Base-by-base conservation (phyloP, 1,140 invertebrate species). In the Danaus melanippus region DNA sequence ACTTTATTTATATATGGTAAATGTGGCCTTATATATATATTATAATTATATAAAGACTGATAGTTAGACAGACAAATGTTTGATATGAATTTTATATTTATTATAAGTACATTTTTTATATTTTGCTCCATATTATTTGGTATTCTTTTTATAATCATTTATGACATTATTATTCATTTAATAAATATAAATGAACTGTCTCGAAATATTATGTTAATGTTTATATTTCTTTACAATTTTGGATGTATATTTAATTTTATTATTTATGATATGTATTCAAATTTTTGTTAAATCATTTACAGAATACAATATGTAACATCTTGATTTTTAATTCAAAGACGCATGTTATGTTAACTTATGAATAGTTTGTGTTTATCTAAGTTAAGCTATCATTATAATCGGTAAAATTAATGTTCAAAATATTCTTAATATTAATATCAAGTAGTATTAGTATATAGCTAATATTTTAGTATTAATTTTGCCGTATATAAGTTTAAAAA, bases 391-490 rank as follows among this genome's bases (percentile, higher is more conserved):
- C 52, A 46, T 56, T 44, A 52, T 60, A 45, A 21, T 32, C 58
- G 58, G 58, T 60, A 45, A 60, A 60, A 60, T 56, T 60, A 60
- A 56, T 56, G 50, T 43, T 44, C 56, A 56, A 60, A 60, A 60
- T 60, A 60, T 60, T 56, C 56, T 60, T 60, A 56, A 56, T 60
- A 60, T 60, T 60, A 56, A 55, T 60, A 60, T 54, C 50, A 46
- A 12, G 11, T 56, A 56, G 48, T 60, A 60, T 60, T 60, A 60
- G 53, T 60, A 60, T 12, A 60, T 60, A 60, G 58, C 17, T 60
- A 60, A 60, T 60, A 60, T 60, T 60, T 56, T 60, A 60, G 46
- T 48, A 45, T 56, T 60, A 60, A 60, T 60, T 60, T 56, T 55
- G 49, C 58, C 58, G 53, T 53, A 17, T 4, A 10, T 12, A 47